Evolutionary conservation across 2,888 invertebrate genomes (phyloP), one percentile per base, ranked within the genome.

Genomic region (Chrysolina haemoptera): DNA sequence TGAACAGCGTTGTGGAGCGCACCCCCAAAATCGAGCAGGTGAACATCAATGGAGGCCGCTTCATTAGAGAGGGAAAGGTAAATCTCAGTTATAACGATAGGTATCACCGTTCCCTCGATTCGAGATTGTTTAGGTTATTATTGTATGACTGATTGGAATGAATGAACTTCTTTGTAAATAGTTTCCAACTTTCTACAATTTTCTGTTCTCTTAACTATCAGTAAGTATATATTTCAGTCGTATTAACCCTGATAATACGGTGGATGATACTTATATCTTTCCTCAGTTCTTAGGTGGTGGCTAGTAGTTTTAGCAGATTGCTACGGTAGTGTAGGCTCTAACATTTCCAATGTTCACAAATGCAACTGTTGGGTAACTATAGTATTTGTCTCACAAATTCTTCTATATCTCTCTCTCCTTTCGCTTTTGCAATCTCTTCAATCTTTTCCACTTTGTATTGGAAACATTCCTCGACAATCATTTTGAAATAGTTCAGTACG

Each of bases 31-130:
- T 99, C 86, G 98, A 99, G 89, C 94, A 95, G 87, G 96, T 98
- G 87, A 98, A 98, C 90, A 91, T 95, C 83, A 96, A 96, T 85
- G 98, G 98, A 85, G 98, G 98, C 83, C 93, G 96, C 88, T 96
- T 95, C 89, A 97, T 99, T 86, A 93, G 98, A 80, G 98, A 98
- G 91, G 98, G 98, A 85, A 98, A 98, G 97, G 98, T 98, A 94
- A 93, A 89, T 9, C 43, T 65, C 53, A 40, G 20, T 18, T 20
- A 27, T 18, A n/a, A 46, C 11, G 20, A 63, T 63, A 43, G 53
- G 67, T 16, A 55, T 16, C 20, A 14, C n/a, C 6, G 55, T 43
- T 64, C 46, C 35, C 53, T 64, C 35, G 59, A 14, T 20, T 53
- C 64, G 48, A 62, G 40, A 43, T 62, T 71, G 70, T 68, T 66